Conservation (phyloP, 2,113 vertebrate species). For the Lepisosteus oculatus region DNA sequence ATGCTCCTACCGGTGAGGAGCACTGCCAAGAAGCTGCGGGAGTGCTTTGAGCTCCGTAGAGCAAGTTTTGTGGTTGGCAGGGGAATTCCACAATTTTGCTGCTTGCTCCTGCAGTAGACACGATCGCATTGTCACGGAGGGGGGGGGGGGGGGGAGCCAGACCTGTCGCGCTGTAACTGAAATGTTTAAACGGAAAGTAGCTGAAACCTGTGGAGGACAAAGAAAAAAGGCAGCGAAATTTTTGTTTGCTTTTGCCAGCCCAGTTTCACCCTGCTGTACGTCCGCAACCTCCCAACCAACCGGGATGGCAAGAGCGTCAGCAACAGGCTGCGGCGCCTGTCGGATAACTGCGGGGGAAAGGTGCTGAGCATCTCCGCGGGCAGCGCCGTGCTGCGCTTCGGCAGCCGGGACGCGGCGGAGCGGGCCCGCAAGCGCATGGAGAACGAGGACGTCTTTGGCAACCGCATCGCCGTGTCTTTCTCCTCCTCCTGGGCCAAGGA, state of each 20-base stretch:
- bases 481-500: constrained; percentile 71
- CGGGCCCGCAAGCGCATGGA: constrained; percentile 95
- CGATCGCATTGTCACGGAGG: background rate
- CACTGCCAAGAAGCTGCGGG: too few relatives aligned
- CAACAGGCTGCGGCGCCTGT: constrained; percentile 88
- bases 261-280: constrained; percentile 91
- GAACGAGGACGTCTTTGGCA: constrained; percentile 94
- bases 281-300: constrained; percentile 91
- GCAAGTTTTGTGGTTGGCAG: too few relatives aligned
- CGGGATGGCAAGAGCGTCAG: constrained; percentile 88
- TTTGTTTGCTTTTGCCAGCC: constrained; percentile 67
- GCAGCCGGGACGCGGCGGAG: constrained; percentile 82
- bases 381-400: constrained; percentile 85
- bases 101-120: background rate
- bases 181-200: constrained; percentile 6
- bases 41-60: too few relatives aligned
- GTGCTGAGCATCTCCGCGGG: constrained; percentile 86
- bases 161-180: background rate
- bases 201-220: constrained; percentile 22
- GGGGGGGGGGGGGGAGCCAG: constrained; percentile 7
- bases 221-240: constrained; percentile 38
- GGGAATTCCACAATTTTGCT: too few relatives aligned
- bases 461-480: constrained; percentile 84
- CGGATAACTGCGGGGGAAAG: constrained; percentile 95
- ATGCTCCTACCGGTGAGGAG: too few relatives aligned